phyloP scores from a whole-genome alignment of 2,113 vertebrate genomes.

The Forbesichthys agassizii region DNA sequence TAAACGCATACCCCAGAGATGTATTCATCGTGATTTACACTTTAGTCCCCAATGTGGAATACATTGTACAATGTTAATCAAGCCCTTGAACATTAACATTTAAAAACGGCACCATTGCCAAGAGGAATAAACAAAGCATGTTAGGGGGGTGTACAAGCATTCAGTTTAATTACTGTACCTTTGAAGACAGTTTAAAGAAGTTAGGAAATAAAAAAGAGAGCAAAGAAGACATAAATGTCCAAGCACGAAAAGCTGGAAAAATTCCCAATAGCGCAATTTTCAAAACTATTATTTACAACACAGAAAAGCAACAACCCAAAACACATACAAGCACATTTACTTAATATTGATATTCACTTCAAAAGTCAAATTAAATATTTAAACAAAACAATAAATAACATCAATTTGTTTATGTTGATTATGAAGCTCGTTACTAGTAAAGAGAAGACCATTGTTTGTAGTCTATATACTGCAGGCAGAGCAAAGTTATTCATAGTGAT shows the following conservation, averaged over 20 bases:
- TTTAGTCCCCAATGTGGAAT: neutral
- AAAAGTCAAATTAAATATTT: conserved; percentile 40
- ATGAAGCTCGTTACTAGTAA: conserved; percentile 36
- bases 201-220: conserved; percentile 48
- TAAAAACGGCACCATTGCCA: too few relatives aligned
- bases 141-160: conserved; percentile 58
- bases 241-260: conserved; percentile 56
- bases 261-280: conserved; percentile 69
- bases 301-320: conserved; percentile 58
- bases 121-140: neutral
- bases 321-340: conserved; percentile 55
- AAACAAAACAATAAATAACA: conserved; percentile 56
- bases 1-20: neutral
- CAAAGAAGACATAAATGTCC: conserved; percentile 45
- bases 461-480: conserved; percentile 33
- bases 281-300: conserved; percentile 74
- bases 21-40: neutral
- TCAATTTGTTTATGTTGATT: conserved; percentile 9
- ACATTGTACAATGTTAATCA: too few relatives aligned
- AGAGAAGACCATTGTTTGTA: conserved; percentile 26
- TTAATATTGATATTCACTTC: conserved; percentile 57
- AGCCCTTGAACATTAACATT: too few relatives aligned
- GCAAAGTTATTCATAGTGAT: conserved; percentile 27
- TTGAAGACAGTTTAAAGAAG: conserved; percentile 37
- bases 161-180: conserved; percentile 61